phyloP scores from a whole-genome alignment of 2,797 vertebrate genomes.

The Rhinogobio ventralis region DNA sequence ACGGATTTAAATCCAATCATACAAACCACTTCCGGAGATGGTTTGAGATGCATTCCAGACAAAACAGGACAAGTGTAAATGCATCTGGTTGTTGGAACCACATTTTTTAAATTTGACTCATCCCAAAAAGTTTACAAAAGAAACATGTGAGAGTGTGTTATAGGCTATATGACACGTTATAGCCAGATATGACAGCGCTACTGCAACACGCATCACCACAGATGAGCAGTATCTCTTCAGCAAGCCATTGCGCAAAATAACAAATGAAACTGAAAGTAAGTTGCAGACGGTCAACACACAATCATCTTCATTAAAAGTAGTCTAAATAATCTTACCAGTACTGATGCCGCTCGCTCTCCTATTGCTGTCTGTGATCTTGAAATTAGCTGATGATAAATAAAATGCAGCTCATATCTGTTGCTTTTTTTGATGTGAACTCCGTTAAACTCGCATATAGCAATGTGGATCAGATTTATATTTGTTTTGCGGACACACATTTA shows the following conservation, averaged over 20 bases:
- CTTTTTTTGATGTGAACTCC: background rate
- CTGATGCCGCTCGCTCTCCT: background rate
- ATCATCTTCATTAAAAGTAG: background rate
- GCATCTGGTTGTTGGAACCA: background rate
- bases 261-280: background rate
- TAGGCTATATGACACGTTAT: background rate
- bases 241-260: background rate
- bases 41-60: background rate
- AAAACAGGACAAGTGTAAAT: background rate
- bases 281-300: background rate
- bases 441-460: too few relatives aligned
- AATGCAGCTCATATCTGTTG: constrained; percentile 3
- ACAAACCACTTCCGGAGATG: too few relatives aligned
- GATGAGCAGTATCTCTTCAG: background rate
- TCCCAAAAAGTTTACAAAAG: background rate
- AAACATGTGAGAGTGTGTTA: background rate
- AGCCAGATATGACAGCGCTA: background rate
- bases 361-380: background rate
- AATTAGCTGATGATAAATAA: constrained; percentile 12
- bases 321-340: background rate
- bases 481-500: background rate
- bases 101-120: background rate
- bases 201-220: background rate
- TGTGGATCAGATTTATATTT: background rate
- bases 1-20: too few relatives aligned